These are phyloP conservation scores for Plusia festucae DNA, from an alignment of 2,888 invertebrate genomes.

Conservation along the genomic window DNA sequence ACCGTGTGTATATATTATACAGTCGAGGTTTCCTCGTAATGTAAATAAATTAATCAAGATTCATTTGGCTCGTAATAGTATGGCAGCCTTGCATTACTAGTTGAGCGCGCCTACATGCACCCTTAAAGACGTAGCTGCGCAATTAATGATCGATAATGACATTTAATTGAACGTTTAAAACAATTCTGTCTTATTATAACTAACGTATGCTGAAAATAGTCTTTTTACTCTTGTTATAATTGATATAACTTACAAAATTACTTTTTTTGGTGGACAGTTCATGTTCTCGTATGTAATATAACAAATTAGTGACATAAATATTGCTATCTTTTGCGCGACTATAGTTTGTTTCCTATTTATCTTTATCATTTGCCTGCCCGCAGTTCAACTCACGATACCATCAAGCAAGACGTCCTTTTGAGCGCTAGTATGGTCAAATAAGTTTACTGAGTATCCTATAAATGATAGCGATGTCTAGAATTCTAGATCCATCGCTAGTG, in stretches of 20 bases:
- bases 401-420: background rate
- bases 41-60: conserved; percentile 52
- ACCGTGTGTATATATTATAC: conserved; percentile 22
- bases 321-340: background rate
- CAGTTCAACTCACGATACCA: conserved; percentile 1
- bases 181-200: conserved; percentile 29
- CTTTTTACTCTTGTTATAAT: background rate
- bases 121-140: conserved; percentile 30
- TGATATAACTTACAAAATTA: background rate
- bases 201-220: background rate
- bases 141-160: conserved; percentile 48
- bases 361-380: background rate
- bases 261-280: background rate
- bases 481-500: background rate
- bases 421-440: conserved; percentile 1
- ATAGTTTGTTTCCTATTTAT: conserved; percentile 1
- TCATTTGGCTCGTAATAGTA: conserved; percentile 49
- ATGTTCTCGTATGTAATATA: background rate
- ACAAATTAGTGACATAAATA: background rate
- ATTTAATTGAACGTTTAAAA: conserved; percentile 40
- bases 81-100: conserved; percentile 34
- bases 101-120: conserved; percentile 31
- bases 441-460: conserved; percentile 4
- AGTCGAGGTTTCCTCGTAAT: conserved; percentile 27
- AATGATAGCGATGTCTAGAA: background rate